phyloP scores from a whole-genome alignment of 2,113 vertebrate genomes.

The Halichoeres trimaculatus region DNA sequence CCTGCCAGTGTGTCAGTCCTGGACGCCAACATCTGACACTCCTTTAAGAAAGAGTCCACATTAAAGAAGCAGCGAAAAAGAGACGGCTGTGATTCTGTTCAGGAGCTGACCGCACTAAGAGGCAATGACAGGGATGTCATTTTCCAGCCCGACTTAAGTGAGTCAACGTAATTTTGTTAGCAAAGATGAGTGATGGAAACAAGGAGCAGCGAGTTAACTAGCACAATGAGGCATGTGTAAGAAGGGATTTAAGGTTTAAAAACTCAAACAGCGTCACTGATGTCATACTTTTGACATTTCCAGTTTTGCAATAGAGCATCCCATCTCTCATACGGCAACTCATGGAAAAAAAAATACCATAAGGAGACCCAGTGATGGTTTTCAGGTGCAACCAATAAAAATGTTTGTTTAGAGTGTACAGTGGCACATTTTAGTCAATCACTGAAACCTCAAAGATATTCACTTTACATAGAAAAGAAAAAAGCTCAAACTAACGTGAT shows the following conservation, averaged over 20 bases:
- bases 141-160: constrained; percentile 52
- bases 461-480: no score
- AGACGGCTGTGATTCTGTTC: constrained; percentile 36
- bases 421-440: not conserved
- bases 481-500: no score
- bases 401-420: not conserved
- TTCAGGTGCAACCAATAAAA: not conserved
- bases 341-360: no score
- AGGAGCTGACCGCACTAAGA: constrained; percentile 28
- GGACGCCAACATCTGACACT: constrained; percentile 29
- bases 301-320: no score
- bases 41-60: constrained; percentile 17
- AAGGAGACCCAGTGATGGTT: not conserved
- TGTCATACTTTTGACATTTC: not conserved
- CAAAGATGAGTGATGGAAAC: not conserved
- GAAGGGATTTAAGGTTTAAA: not conserved
- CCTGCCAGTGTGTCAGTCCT: constrained; percentile 10
- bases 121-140: constrained; percentile 47
- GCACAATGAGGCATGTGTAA: constrained; percentile 12
- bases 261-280: no score
- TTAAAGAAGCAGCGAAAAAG: constrained; percentile 24
- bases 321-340: no score
- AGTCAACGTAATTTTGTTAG: constrained; percentile 53
- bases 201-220: not conserved
- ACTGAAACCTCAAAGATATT: not conserved